Evolutionary conservation across 2,113 vertebrate genomes (phyloP).

Genomic region (Shinisaurus crocodilurus): DNA sequence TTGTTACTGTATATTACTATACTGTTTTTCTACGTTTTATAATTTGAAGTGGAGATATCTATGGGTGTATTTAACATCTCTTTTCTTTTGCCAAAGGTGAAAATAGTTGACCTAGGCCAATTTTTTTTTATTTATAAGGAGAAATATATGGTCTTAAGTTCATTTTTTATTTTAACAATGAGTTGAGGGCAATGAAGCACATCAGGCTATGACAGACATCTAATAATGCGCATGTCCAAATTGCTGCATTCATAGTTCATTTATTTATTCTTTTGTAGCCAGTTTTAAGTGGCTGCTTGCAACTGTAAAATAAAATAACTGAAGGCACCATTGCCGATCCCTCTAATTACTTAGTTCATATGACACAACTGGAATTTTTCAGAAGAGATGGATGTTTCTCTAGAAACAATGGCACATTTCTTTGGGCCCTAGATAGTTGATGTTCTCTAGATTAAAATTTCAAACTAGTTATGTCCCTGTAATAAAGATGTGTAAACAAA

Average conservation of each 20-base stretch:
- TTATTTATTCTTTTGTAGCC: constrained; percentile 67
- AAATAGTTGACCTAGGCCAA: constrained; percentile 45
- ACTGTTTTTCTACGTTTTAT: constrained; percentile 59
- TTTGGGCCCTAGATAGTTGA: neutral
- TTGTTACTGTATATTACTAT: constrained; percentile 39
- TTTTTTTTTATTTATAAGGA: constrained; percentile 52
- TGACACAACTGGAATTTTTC: neutral
- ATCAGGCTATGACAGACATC: constrained; percentile 29
- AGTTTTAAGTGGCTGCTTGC: constrained; percentile 55
- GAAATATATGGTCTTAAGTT: constrained; percentile 42
- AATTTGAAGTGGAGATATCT: constrained; percentile 43
- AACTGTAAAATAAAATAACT: constrained; percentile 65
- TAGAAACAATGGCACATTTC: neutral
- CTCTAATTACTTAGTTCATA: constrained; percentile 16
- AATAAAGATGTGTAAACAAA: neutral
- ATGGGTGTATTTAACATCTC: constrained; percentile 46
- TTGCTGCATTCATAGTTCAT: constrained; percentile 47
- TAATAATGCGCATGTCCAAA: constrained; percentile 30
- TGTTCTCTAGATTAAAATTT: neutral
- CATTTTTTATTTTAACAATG: constrained; percentile 37
- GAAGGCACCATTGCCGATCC: constrained; percentile 1
- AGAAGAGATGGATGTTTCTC: neutral
- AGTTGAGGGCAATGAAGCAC: constrained; percentile 33
- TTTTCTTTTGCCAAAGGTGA: constrained; percentile 49
- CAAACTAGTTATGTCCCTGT: neutral